A percentile compares a stretch with the other conserved stretches of the same genome.
Evolutionary conservation across 2,113 vertebrate species (phyloP).

Genomic region (Cygnus atratus): DNA sequence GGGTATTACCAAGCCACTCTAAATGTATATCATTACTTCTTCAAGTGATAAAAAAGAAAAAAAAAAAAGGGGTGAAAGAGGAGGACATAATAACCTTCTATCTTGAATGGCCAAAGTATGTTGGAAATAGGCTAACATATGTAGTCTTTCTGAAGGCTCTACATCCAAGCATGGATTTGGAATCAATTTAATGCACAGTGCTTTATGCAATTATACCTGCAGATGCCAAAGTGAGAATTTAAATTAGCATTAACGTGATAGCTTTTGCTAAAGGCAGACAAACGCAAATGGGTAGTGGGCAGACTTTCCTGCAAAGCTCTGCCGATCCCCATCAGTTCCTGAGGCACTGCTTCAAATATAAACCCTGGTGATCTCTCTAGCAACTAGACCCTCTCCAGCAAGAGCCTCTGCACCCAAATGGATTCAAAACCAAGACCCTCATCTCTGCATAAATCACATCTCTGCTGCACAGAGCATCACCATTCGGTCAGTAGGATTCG

Average conservation of each 20-base stretch:
- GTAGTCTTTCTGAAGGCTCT: not conserved
- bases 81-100: not conserved
- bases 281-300: not conserved
- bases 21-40: not conserved
- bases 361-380: not conserved
- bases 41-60: not conserved
- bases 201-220: conserved; percentile 51
- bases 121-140: not conserved
- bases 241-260: conserved; percentile 42
- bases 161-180: not conserved
- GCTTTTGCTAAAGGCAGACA: conserved; percentile 28
- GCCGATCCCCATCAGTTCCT: not conserved
- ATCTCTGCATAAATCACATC: not conserved
- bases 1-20: not conserved
- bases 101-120: not conserved
- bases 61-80: not conserved
- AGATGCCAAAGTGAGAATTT: conserved; percentile 47
- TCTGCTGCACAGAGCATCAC: not conserved
- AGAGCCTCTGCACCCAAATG: not conserved
- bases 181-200: conserved; percentile 35
- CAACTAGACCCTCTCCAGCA: not conserved
- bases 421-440: not conserved
- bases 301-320: conserved; percentile 37
- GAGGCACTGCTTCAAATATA: not conserved
- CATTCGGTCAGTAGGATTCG: not conserved